phyloP scores from a whole-genome alignment of 2,797 vertebrate species.

The Peromyscus melanophrys region DNA sequence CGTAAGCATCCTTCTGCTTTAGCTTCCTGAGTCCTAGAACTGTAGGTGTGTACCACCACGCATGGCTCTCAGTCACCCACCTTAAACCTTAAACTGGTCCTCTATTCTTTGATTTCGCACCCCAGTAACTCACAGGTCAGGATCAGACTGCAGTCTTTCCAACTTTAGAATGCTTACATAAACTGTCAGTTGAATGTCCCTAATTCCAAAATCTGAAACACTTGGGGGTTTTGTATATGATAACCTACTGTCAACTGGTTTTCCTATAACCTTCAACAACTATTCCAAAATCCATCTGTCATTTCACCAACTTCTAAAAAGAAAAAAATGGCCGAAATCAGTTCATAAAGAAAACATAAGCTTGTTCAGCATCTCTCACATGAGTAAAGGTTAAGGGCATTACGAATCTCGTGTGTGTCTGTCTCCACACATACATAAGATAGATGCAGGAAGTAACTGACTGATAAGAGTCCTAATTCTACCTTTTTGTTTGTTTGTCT shows the following conservation, averaged over 20 bases:
- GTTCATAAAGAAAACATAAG: background rate
- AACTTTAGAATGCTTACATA: background rate
- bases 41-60: background rate
- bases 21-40: background rate
- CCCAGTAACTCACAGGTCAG: background rate
- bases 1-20: background rate
- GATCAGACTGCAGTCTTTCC: background rate
- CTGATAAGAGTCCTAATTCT: background rate
- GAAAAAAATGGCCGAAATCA: background rate
- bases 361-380: background rate
- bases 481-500: background rate
- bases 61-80: background rate
- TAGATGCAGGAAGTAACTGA: background rate
- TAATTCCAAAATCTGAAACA: background rate
- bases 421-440: background rate
- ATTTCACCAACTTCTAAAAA: background rate
- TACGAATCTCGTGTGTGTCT: background rate
- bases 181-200: background rate
- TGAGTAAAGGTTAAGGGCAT: background rate
- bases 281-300: background rate
- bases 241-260: background rate
- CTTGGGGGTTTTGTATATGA: background rate
- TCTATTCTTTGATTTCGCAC: background rate
- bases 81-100: conserved; percentile 12
- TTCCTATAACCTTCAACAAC: background rate